Conservation (phyloP, 2,113 vertebrate genomes). For the Alethe diademata region DNA sequence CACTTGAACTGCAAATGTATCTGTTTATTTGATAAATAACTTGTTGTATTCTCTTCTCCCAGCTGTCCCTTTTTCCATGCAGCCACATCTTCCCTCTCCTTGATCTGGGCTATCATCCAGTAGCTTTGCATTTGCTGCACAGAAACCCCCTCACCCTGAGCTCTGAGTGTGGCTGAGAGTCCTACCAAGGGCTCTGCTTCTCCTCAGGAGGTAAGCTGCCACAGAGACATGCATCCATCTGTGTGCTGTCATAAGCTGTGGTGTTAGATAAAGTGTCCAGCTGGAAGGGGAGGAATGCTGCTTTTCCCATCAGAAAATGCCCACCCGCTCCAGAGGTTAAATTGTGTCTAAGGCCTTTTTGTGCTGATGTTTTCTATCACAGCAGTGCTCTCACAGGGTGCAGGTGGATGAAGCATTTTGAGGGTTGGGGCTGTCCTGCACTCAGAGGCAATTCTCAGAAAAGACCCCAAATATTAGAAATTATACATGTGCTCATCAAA, state of each 20-base stretch:
- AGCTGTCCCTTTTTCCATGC: neutral
- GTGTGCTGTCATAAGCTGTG: neutral
- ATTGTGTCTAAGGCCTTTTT: neutral
- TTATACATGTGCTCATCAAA: neutral
- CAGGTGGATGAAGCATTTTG: neutral
- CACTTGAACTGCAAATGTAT: neutral
- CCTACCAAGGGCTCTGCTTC: neutral
- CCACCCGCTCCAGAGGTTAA: neutral
- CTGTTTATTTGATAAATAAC: neutral
- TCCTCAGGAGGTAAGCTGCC: neutral
- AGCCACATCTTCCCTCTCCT: neutral
- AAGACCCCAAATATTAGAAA: neutral
- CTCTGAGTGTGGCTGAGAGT: neutral
- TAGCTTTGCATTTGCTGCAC: neutral
- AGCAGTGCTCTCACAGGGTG: neutral
- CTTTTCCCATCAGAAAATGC: constrained; percentile 20
- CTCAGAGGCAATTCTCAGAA: neutral
- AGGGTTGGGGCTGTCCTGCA: neutral
- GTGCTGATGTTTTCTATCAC: neutral
- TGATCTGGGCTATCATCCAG: neutral
- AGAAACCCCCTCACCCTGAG: fast-evolving
- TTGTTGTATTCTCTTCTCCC: neutral
- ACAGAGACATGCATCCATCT: neutral
- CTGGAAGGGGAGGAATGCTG: neutral
- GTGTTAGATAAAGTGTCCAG: constrained; percentile 18